Base-by-base conservation (phyloP, 2,888 invertebrate genomes). In the Aradus depressus region DNA sequence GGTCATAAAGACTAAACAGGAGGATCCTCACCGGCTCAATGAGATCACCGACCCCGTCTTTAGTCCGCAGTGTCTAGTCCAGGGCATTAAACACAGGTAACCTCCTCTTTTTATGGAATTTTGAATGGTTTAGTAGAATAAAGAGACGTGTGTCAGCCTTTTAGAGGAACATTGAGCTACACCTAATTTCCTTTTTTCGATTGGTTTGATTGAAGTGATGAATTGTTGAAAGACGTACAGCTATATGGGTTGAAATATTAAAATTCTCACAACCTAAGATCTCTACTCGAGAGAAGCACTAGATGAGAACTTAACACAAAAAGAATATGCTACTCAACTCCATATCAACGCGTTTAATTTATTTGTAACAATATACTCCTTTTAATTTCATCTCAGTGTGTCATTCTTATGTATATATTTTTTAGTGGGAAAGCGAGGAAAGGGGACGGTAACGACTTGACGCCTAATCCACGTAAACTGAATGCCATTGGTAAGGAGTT, bases 371-470 rank as follows among this genome's bases (percentile, higher is more conserved):
- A 10, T 28, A 28, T n/a, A n/a, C n/a, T n/a, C n/a, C n/a, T n/a
- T n/a, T n/a, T n/a, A n/a, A n/a, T n/a, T n/a, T n/a, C n/a, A n/a
- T n/a, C n/a, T n/a, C n/a, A n/a, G n/a, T n/a, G 23, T 19, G 19
- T 21, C 34, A 42, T 35, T 53, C 28, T 52, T 38, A 2, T 25
- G 16, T 25, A 16, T 14, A 35, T 47, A 31, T 32, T 34, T 22
- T 49, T 42, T 57, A 84, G 86, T 66, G 88, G 88, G 8, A 92
- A 93, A 71, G 90, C 91, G 35, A 77, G 96, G 53, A 89, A 93
- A 70, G 96, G 96, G 3, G 96, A 97, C 70, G 96, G 96, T 23
- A 97, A 97, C 67, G 95, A 96, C 70, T 75, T 96, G 58, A 93
- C 92, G 2, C 95, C 96, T 1, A 95, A 93, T 72, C 89, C 96